Base-by-base conservation (phyloP, 2,113 vertebrate species). In the Nymphicus hollandicus region DNA sequence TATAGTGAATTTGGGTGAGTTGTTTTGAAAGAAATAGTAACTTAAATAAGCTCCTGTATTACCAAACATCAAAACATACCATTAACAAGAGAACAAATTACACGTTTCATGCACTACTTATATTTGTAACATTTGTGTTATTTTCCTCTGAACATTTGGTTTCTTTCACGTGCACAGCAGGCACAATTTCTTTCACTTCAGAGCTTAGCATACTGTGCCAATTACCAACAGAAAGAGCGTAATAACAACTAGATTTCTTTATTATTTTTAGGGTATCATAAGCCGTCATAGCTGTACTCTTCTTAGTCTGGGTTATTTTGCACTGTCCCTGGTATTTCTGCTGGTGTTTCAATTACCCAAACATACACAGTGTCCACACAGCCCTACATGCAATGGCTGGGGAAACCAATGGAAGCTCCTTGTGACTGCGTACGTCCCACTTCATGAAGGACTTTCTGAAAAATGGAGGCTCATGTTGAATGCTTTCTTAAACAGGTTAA, bases 381-480 rank as follows among this genome's bases (percentile, higher is more conserved):
- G 33, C 23, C 37, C 69, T 22, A 41, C 19, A 9, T 1, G 3
- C 12, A 58, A 56, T 3, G n/a, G 56, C 33, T 23, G 52, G 29
- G 52, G 31, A 89, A 86, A 81, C 44, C 25, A 79, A 19, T 10
- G 55, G 63, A 27, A 74, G 11, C 19, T 79, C 52, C 65, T 64
- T 47, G 20, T 37, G 64, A 63, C 55, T 65, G 13, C 1, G 1
- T 33, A 15, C 1, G 0, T 25, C 33, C 37, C 41, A 31, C 22
- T 44, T 63, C 11, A n/a, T 31, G 27, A 74, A 81, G 24, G 13
- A 9, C 6, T 55, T 47, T 68, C 56, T 68, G 61, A 71, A 86
- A 86, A 92, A 81, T 0, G 10, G 27, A 91, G 20, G 13, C 11
- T 55, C 49, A 28, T 7, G 6, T 28, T 41, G 47, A 64, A 60